Conservation (phyloP, 2,113 vertebrate species). For the Typhlomys cinereus region DNA sequence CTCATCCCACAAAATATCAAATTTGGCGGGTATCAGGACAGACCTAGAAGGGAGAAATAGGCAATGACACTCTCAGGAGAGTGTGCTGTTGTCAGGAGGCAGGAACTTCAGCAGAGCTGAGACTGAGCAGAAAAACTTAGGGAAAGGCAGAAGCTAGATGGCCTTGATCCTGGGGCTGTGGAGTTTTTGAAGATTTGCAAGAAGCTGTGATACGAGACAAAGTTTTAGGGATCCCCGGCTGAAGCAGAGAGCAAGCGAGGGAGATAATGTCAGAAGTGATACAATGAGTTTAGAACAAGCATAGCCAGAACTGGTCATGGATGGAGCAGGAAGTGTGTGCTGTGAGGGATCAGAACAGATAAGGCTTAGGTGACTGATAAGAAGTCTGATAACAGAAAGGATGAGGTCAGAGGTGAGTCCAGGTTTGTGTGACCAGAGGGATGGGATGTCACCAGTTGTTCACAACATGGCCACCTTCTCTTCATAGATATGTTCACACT, state of each 20-base stretch:
- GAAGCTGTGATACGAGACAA: not conserved
- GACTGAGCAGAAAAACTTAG: not conserved
- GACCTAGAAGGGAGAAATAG: not conserved
- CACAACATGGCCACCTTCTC: not conserved
- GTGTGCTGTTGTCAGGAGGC: not conserved
- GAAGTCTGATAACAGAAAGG: not conserved
- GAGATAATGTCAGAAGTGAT: not conserved
- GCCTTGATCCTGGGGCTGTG: not conserved
- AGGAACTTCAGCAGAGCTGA: not conserved
- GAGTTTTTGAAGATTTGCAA: not conserved
- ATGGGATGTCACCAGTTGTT: not conserved
- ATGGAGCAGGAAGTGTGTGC: not conserved
- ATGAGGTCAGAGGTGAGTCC: not conserved
- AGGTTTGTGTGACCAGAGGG: not conserved
- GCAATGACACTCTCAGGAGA: not conserved
- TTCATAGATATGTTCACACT: not conserved
- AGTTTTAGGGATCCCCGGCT: not conserved
- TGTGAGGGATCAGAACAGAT: not conserved
- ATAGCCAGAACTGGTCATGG: not conserved
- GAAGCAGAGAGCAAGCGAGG: too few relatives aligned
- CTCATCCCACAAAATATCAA: not conserved
- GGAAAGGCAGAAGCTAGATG: too few relatives aligned
- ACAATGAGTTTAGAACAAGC: not conserved
- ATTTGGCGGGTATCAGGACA: too few relatives aligned
- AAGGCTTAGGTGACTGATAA: not conserved